Evolutionary conservation across 2,797 vertebrate species (phyloP).

Genomic region (Tenualosa thibaudeaui): DNA sequence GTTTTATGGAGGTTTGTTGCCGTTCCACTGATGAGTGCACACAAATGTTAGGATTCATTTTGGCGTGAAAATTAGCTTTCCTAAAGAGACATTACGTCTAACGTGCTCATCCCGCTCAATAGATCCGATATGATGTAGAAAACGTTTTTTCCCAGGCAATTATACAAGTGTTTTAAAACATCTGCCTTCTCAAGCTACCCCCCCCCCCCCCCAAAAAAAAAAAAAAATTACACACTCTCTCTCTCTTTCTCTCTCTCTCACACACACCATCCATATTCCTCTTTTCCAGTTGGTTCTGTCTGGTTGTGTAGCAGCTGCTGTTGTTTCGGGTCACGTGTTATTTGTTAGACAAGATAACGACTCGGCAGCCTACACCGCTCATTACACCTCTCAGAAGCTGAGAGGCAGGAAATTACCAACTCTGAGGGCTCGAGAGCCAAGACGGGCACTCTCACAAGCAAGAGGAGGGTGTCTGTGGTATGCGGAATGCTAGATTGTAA

Average conservation of each 20-base stretch:
- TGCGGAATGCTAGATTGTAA: conserved; percentile 42
- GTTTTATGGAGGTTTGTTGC: conserved; percentile 60
- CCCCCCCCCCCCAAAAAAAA: neutral
- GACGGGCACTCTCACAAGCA: conserved; percentile 29
- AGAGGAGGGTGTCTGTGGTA: conserved; percentile 35
- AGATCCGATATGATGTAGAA: conserved; percentile 64
- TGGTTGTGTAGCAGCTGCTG: conserved; percentile 42
- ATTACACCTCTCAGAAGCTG: conserved; percentile 1
- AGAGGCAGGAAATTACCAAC: conserved; percentile 51
- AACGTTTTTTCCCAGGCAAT: conserved; percentile 65
- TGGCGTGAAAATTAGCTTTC: conserved; percentile 60
- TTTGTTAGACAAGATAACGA: conserved; percentile 52
- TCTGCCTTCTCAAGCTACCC: conserved; percentile 44
- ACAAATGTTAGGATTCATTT: conserved; percentile 60
- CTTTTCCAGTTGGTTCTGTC: neutral
- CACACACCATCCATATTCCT: neutral
- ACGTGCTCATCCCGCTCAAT: conserved; percentile 62
- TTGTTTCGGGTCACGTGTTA: conserved; percentile 60
- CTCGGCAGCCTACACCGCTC: neutral
- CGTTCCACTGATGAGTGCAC: conserved; percentile 61
- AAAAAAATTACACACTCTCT: neutral
- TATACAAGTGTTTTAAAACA: conserved; percentile 62
- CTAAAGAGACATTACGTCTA: conserved; percentile 55
- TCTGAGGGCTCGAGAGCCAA: conserved; percentile 37
- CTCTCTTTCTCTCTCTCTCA: conserved; percentile 11